Percentiles rank a stretch among this genome's conserved stretches.
phyloP scores from a whole-genome alignment of 2,888 invertebrate genomes.

The Acronicta alni region DNA sequence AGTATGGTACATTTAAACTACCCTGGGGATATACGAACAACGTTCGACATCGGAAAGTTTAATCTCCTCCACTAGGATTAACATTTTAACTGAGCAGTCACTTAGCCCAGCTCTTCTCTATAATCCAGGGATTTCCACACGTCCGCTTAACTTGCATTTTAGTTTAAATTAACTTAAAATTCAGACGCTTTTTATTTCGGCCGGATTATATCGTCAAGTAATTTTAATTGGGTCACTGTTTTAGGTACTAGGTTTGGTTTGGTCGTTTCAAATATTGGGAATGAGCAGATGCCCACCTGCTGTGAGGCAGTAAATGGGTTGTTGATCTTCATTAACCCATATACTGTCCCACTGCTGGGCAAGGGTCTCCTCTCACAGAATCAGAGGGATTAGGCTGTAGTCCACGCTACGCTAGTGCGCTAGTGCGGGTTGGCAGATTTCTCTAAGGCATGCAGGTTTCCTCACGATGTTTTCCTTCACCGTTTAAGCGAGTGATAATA shows the following conservation, averaged over 20 bases:
- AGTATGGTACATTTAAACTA: neutral
- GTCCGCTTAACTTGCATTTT: constrained; percentile 40
- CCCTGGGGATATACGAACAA: neutral
- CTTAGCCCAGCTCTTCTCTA: constrained; percentile 28
- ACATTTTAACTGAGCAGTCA: constrained; percentile 42
- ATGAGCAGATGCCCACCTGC: no score
- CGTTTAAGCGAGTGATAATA: no score
- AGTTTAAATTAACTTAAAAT: constrained; percentile 48
- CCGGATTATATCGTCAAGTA: constrained; percentile 43
- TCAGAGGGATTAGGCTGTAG: no score
- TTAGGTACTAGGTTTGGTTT: neutral
- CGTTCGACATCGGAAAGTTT: constrained; percentile 33
- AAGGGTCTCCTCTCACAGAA: no score
- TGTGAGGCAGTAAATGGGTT: no score
- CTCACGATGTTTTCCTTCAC: no score
- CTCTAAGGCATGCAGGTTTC: no score
- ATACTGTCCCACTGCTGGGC: no score
- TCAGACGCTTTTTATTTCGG: constrained; percentile 42
- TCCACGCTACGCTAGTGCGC: no score
- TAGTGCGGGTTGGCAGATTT: no score
- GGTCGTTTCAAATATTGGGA: no score
- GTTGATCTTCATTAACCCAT: no score
- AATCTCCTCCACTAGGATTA: constrained; percentile 43
- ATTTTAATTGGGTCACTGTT: constrained; percentile 48
- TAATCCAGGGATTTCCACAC: constrained; percentile 56